A percentile compares a stretch with the other conserved stretches of the same genome.
Conservation (phyloP, 2,797 vertebrate species). For the Perdix hodgsoniae region DNA sequence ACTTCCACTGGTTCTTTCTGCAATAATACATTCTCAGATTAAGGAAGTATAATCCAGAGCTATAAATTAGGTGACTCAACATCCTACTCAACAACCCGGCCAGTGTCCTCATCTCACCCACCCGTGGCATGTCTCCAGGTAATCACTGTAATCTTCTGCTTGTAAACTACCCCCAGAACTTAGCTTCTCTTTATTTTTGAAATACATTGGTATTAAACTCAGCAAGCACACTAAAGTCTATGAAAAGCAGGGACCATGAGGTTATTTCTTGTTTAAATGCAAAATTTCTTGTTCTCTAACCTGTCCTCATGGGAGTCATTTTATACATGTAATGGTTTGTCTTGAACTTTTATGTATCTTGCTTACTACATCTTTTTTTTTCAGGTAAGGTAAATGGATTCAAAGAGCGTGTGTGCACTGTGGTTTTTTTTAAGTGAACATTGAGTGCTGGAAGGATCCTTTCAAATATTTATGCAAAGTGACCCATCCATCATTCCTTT, state of each 20-base stretch:
- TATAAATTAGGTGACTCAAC: accelerated
- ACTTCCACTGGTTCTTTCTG: neutral
- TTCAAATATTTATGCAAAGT: neutral
- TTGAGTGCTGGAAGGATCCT: neutral
- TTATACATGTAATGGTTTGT: neutral
- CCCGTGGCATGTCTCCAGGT: neutral
- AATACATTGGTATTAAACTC: neutral
- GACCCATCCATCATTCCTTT: neutral
- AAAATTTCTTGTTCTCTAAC: neutral
- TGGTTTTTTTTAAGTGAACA: neutral
- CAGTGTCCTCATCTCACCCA: neutral
- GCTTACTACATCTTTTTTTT: neutral
- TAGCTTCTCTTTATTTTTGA: neutral
- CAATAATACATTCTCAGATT: neutral
- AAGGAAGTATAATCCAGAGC: neutral
- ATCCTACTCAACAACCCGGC: neutral
- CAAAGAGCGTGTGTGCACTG: neutral
- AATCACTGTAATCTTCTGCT: neutral
- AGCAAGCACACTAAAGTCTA: neutral
- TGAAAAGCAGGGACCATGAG: neutral
- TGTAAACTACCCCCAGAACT: neutral
- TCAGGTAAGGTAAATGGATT: neutral
- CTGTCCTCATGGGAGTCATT: neutral
- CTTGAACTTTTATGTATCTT: neutral
- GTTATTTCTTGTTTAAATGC: neutral